Base-by-base conservation (phyloP, 1,140 invertebrate genomes). In the Chrysomallon squamiferum region DNA sequence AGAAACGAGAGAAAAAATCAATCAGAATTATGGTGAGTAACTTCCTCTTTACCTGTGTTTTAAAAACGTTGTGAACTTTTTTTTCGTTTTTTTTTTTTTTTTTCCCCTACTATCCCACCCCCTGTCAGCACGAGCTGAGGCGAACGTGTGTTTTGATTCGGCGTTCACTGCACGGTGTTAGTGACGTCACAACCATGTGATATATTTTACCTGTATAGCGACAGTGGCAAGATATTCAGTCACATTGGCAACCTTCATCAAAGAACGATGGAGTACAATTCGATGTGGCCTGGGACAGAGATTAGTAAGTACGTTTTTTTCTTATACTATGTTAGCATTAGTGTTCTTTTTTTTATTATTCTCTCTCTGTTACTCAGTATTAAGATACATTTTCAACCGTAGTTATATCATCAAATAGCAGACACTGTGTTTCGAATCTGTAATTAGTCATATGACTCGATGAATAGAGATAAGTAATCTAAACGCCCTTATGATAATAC, bases 151-250 rank as follows among this genome's bases (percentile, higher is more conserved):
- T 38, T 38, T 38, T 38, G 35, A 38, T 38, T 38, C 35, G 35
- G 35, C 15, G 15, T 38, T 38, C 35, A 7, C 6, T 5, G 5
- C 6, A 15, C 15, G 35, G 35, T 38, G 35, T 15, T 38, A 54
- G 50, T 54, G 50, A 54, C 50, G 50, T 54, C 50, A 54, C 29
- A 22, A 30, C 29, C 50, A 54, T 54, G 50, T 54, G 50, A 54
- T 54, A 25, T 27, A 25, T 20, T 54, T 54, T 54, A 54, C 50
- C 50, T 54, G 50, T 29, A 22, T 54, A 22, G 50, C 25, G 50
- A 54, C 50, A 54, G 13, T 54, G 6, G 22, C 18, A 25, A 30
- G n/a, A 27, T 47, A 9, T n/a, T 47, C 25, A 25, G 22, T 27
- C 22, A 20, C 22, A 30, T 22, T 54, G 50, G 50, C n/a, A 25